A percentile compares a stretch with the other conserved stretches of the same genome.
phyloP scores from a whole-genome alignment of 2,113 vertebrate genomes.

The Catagonus wagneri region DNA sequence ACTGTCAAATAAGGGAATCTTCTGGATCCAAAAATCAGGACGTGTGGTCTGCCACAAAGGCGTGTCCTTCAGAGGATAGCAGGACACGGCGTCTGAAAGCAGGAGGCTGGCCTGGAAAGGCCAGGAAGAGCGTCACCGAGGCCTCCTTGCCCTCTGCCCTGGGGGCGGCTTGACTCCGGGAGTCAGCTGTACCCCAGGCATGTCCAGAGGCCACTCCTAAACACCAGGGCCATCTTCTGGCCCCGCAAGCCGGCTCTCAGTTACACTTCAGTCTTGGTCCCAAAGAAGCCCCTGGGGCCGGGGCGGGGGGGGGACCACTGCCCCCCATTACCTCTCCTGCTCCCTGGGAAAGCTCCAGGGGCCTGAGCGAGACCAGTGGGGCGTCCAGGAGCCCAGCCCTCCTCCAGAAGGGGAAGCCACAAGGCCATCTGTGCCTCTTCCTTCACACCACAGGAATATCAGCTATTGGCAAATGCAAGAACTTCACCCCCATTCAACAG shows the following conservation, averaged over 20 bases:
- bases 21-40: background rate
- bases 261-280: background rate
- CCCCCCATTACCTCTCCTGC: too few species aligned
- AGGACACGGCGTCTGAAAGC: background rate
- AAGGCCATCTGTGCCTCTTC: rapidly evolving
- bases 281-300: background rate
- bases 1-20: background rate
- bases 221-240: background rate
- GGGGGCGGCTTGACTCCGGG: background rate
- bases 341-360: background rate
- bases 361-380: too few species aligned
- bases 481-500: background rate
- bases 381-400: background rate
- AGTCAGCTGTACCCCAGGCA: background rate
- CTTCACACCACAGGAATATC: background rate
- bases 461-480: background rate
- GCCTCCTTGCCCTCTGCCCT: background rate
- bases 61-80: background rate
- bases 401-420: background rate
- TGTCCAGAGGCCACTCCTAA: background rate
- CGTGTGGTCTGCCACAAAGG: background rate
- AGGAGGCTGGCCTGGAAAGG: background rate
- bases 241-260: background rate
- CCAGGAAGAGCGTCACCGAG: background rate
- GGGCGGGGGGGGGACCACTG: background rate